Evolutionary conservation across 2,113 vertebrate genomes (phyloP), one percentile per base, ranked within the genome.

Genomic region (Peromyscus polionotus): DNA sequence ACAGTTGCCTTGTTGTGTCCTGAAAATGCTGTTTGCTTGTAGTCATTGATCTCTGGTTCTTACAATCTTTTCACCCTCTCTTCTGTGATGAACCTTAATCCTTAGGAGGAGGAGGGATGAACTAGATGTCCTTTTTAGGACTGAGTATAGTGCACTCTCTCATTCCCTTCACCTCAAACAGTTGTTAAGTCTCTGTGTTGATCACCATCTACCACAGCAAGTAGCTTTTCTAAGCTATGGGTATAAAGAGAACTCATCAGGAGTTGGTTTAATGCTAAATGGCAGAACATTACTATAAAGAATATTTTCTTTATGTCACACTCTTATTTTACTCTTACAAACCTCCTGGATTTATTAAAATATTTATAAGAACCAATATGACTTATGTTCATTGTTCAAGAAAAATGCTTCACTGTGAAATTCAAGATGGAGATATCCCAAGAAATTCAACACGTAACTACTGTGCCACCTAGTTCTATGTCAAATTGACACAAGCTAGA

Each of bases 81-180:
- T n/a, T n/a, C 0, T 7, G 2, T 80, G 36, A 59, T 24, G 10
- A n/a, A 57, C 19, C 54, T 19, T n/a, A 59, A 81, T 33, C 33
- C 20, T 81, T 81, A 19, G 19, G 20, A 57, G 2, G 54, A 81
- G 33, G 28, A 33, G 1, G 33, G 12, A 81, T 14, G 51, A 59
- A n/a, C 33, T 59, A 81, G 2, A n/a, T 59, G 3, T 24, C 11
- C 10, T 59, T n/a, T 20, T 22, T 24, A n/a, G 10, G 20, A 5
- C 79, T n/a, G 10, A n/a, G 1, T 24, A 51, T 81, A 22, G 22
- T 26, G 5, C 5, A 59, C 4, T 83, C 54, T 59, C 20, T 39
- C 7, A 39, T 39, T 59, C 20, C 11, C 12, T 83, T 2, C 0
- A n/a, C 36, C 1, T 26, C 22, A 4, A 36, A 3, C 8, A 54